phyloP scores from a whole-genome alignment of 2,888 invertebrate genomes.

The Mythimna albipuncta region DNA sequence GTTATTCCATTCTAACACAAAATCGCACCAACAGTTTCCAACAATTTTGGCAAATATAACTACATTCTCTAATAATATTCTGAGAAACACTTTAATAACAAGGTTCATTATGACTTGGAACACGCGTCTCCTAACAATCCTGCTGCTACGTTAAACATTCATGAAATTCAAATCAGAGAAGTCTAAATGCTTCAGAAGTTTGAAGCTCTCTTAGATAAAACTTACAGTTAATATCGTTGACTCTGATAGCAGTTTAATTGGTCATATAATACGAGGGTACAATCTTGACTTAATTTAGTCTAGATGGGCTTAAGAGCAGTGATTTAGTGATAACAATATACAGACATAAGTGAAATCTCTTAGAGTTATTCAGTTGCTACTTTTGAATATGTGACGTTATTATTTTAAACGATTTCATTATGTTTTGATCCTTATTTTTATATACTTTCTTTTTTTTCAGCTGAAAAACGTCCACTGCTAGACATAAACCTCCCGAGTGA shows the following conservation, averaged over 20 bases:
- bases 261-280: conserved; percentile 59
- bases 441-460: no score
- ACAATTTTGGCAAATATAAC: not conserved
- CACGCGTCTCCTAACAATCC: conserved; percentile 12
- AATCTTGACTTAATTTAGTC: conserved; percentile 51
- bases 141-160: conserved; percentile 71
- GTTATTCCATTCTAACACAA: no score
- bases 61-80: not conserved
- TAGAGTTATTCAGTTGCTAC: conserved; percentile 1
- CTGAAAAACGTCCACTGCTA: no score
- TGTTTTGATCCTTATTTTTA: not conserved
- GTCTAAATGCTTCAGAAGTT: conserved; percentile 65
- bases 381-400: conserved; percentile 21
- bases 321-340: conserved; percentile 40
- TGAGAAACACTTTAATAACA: not conserved
- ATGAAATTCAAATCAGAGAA: conserved; percentile 80
- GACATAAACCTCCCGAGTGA: no score
- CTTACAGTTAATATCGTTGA: conserved; percentile 68
- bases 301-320: conserved; percentile 25
- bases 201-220: conserved; percentile 67
- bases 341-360: conserved; percentile 26
- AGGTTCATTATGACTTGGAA: conserved; percentile 2
- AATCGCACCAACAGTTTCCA: not conserved
- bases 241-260: conserved; percentile 71
- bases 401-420: conserved; percentile 19